phyloP scores from a whole-genome alignment of 1,140 invertebrate genomes.

The Pseudomyrmex pallidus region DNA sequence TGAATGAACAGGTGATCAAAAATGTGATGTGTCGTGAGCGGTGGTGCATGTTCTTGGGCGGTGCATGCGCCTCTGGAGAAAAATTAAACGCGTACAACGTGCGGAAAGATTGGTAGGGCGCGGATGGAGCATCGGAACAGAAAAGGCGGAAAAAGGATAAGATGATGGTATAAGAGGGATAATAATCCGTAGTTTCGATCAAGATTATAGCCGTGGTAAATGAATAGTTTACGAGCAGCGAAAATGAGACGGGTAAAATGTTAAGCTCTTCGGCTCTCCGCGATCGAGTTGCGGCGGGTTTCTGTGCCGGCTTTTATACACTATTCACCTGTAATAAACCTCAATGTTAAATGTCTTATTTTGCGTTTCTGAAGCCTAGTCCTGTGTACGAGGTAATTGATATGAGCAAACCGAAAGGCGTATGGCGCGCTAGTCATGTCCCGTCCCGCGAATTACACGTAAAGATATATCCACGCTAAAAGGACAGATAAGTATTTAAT shows the following conservation, averaged over 20 bases:
- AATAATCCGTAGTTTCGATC: conserved; percentile 82
- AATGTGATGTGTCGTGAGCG: conserved; percentile 29
- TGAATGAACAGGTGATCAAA: conserved; percentile 31
- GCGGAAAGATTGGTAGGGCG: conserved; percentile 65
- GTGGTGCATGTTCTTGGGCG: conserved; percentile 24
- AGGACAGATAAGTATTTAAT: conserved; percentile 76
- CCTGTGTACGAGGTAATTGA: conserved; percentile 72
- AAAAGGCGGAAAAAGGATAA: conserved; percentile 57
- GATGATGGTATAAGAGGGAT: conserved; percentile 74
- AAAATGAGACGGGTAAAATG: conserved; percentile 83
- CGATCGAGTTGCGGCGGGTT: conserved; percentile 35
- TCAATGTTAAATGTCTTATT: conserved; percentile 77
- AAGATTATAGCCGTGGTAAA: conserved; percentile 84
- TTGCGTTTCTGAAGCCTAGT: conserved; percentile 69
- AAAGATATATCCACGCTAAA: conserved; percentile 64
- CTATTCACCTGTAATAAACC: conserved; percentile 71
- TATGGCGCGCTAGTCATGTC: conserved; percentile 38
- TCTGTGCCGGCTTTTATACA: conserved; percentile 63
- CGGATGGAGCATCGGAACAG: conserved; percentile 41
- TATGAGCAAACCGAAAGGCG: conserved; percentile 71
- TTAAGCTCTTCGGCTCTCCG: conserved; percentile 62
- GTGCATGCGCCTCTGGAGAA: conserved; percentile 56
- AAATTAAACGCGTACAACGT: conserved; percentile 67
- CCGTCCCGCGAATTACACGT: conserved; percentile 72
- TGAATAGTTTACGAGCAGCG: conserved; percentile 85